Evolutionary conservation across 2,797 vertebrate species (phyloP).

Genomic region (Dermochelys coriacea): DNA sequence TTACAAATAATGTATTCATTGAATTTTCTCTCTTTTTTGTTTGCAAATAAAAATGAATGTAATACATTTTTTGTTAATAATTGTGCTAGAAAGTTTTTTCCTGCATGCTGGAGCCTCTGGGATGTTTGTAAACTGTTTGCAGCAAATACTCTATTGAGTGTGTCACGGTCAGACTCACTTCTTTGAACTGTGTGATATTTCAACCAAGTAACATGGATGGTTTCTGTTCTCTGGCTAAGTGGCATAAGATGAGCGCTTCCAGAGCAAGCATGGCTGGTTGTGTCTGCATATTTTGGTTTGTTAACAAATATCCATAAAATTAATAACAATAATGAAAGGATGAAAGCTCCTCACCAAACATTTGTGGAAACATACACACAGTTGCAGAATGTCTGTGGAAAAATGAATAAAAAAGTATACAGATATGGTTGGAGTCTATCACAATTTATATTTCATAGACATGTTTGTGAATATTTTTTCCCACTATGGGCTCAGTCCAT

Average conservation of each 20-base stretch:
- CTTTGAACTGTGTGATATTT: conserved; percentile 5
- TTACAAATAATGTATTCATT: neutral
- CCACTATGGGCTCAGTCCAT: neutral
- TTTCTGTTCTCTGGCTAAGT: neutral
- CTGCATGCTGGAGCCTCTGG: neutral
- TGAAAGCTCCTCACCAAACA: neutral
- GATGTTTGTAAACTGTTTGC: neutral
- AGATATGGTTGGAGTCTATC: neutral
- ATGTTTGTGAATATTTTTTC: neutral
- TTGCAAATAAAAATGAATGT: neutral
- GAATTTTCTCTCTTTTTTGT: neutral
- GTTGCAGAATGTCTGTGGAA: neutral
- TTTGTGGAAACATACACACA: neutral
- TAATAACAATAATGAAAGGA: neutral
- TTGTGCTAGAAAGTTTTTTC: neutral
- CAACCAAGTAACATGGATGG: neutral
- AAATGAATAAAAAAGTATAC: neutral
- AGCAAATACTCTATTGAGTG: conserved; percentile 5
- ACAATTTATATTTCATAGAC: neutral
- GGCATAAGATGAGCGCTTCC: neutral
- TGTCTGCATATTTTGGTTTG: neutral
- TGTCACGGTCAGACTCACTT: neutral
- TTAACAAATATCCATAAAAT: neutral
- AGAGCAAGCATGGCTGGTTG: neutral
- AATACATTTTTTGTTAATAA: neutral